Conservation (phyloP, 2,797 vertebrate species). For the Pangasius mekongensis region DNA sequence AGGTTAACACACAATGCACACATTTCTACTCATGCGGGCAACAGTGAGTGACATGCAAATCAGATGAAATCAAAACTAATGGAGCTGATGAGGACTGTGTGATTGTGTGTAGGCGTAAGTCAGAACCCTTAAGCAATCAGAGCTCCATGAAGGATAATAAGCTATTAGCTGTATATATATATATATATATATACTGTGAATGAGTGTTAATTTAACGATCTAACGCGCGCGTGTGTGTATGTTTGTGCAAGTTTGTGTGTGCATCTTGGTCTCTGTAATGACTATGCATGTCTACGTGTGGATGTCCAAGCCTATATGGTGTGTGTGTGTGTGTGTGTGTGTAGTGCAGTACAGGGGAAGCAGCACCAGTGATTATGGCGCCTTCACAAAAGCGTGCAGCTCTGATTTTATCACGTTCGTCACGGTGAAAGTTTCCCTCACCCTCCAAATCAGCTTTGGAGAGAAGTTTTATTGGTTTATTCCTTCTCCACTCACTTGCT, state of each 20-base stretch:
- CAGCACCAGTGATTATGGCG: not conserved
- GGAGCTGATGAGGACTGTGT: not conserved
- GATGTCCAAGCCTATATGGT: not conserved
- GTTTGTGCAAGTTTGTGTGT: not conserved
- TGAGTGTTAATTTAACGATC: no score
- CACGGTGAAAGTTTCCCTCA: conserved; percentile 24
- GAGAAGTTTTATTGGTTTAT: conserved; percentile 32
- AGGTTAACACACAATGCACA: not conserved
- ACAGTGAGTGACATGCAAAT: not conserved
- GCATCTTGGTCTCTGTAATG: not conserved
- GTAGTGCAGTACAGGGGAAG: conserved; percentile 3
- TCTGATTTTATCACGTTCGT: conserved; percentile 22
- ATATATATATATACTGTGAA: no score
- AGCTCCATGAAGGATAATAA: not conserved
- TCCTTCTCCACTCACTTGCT: not conserved
- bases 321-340: not conserved
- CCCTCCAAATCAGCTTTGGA: conserved; percentile 25
- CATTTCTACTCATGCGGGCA: not conserved
- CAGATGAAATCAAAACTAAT: not conserved
- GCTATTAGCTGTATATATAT: not conserved
- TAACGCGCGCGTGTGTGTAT: not conserved
- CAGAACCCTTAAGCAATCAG: conserved; percentile 7
- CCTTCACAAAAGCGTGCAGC: conserved; percentile 5
- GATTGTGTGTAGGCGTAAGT: not conserved
- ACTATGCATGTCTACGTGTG: not conserved